Base-by-base conservation (phyloP, 2,797 vertebrate genomes). In the Eleutherodactylus coqui region DNA sequence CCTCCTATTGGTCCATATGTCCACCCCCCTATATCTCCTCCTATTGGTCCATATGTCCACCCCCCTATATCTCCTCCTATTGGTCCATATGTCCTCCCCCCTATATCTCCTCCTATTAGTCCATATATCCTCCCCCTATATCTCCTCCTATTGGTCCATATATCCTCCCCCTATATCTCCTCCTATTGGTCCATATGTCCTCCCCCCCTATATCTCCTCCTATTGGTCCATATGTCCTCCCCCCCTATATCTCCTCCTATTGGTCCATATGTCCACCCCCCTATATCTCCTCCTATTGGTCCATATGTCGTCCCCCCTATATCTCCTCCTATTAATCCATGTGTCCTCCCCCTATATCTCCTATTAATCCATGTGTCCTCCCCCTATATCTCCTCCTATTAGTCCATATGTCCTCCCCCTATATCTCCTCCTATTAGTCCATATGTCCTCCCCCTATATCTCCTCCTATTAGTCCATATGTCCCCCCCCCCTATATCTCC, bases 391-490 rank as follows among this genome's bases (percentile, higher is more conserved):
- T 58, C 53, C 53, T 58, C 7, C 24, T 58, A 58, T 58, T 58
- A 58, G 7, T 58, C 53, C 24, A 58, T 58, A 58, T 58, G 11
- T 0, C 53, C 53, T n/a, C 24, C 24, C n/a, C 53, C 53, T 58
- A 27, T 58, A 58, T 58, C 53, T 58, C 24, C 24, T 58, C 53
- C 53, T 58, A 58, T 58, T 58, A 58, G 21, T 58, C 53, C 53
- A 58, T 58, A 58, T 58, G n/a, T 0, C 53, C 53, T 58, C 53
- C 38, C n/a, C 78, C 55, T 79, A 79, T 79, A 60, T 45, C 53
- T 79, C 55, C 58, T 58, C 51, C 47, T 60, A 81, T 62, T 43
- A 38, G 60, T 60, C 24, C 79, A 62, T 62, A 62, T 62, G 32
- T 7, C 47, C 17, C 11, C 47, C 17, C 11, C 43, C 16, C 32